Base-by-base conservation (phyloP, 2,797 vertebrate species). In the Onychomys leucogaster region DNA sequence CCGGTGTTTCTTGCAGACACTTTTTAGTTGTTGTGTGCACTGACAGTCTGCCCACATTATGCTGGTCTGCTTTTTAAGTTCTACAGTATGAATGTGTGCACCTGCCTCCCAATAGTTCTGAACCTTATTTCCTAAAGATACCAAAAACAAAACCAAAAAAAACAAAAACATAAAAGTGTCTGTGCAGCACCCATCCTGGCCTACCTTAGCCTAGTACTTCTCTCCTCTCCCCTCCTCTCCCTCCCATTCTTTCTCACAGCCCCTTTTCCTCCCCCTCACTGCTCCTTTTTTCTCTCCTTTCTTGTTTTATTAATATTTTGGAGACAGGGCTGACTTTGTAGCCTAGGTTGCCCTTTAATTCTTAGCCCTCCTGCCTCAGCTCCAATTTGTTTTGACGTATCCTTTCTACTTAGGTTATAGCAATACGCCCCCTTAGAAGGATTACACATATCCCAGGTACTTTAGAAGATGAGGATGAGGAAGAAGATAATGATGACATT, bases 401-500 rank as follows among this genome's bases (percentile, higher is more conserved):
- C 32, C 88, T 94, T 89, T 94, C 12, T 25, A 0, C 71, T 83
- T 89, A 99, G 99, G 98, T 99, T 71, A 97, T 99, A 87, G 98
- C 99, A 0, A 99, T 99, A 96, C 99, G 99, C 83, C 98, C 99
- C 10, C 97, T 97, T 46, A 98, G 98, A 95, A 98, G 98, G 95
- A 95, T 99, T 0, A 98, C 98, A 23, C 98, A 99, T n/a, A 98
- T 99, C 90, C 98, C 99, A 1, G 99, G 99, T 0, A 27, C 96
- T 32, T 14, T 97, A 65, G 99, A 99, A n/a, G 99, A 99, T n/a
- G 99, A 99, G 0, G 99, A 99, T 17, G 99, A 99, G 0, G 99
- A 99, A 6, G 99, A 99, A 41, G 99, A 99, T 94, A 99, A 99
- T 0, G 99, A 99, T 97, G 99, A 99, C 96, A 98, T 98, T 3